A percentile compares a stretch with the other conserved stretches of the same genome.
Evolutionary conservation across 1,140 invertebrate genomes (phyloP).

Genomic region (Drosophila lacteicornis): DNA sequence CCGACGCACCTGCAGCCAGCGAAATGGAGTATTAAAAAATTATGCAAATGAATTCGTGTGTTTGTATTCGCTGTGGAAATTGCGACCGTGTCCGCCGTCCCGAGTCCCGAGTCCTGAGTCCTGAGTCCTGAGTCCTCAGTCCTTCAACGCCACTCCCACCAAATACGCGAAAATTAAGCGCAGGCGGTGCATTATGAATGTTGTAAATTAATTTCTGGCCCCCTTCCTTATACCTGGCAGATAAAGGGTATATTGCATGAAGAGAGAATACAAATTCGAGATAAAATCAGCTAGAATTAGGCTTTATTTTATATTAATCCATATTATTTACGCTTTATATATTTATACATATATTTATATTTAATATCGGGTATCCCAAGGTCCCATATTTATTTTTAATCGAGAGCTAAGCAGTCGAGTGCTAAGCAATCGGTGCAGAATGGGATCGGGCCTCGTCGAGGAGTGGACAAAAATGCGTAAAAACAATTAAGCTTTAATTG

Average conservation of each 20-base stretch:
- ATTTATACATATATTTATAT: too few species aligned
- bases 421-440: conserved; percentile 51
- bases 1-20: conserved; percentile 56
- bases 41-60: conserved; percentile 80
- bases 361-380: background rate
- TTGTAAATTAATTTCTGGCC: conserved; percentile 70
- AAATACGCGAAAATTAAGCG: conserved; percentile 72
- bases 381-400: background rate
- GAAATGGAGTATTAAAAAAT: conserved; percentile 83
- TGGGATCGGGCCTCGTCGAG: background rate
- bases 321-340: background rate
- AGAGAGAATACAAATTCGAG: too few species aligned
- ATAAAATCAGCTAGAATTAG: background rate
- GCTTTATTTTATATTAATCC: background rate
- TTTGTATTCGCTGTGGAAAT: conserved; percentile 55
- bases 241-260: background rate
- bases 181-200: conserved; percentile 74
- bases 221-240: background rate
- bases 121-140: conserved; percentile 10
- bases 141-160: conserved; percentile 63
- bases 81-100: conserved; percentile 4
- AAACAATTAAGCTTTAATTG: conserved; percentile 81
- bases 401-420: conserved; percentile 18
- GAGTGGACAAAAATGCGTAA: conserved; percentile 69
- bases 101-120: conserved; percentile 9